A percentile compares a stretch with the other conserved stretches of the same genome.
phyloP scores from a whole-genome alignment of 2,797 vertebrate species.

The Melanotaenia maccullochi region DNA sequence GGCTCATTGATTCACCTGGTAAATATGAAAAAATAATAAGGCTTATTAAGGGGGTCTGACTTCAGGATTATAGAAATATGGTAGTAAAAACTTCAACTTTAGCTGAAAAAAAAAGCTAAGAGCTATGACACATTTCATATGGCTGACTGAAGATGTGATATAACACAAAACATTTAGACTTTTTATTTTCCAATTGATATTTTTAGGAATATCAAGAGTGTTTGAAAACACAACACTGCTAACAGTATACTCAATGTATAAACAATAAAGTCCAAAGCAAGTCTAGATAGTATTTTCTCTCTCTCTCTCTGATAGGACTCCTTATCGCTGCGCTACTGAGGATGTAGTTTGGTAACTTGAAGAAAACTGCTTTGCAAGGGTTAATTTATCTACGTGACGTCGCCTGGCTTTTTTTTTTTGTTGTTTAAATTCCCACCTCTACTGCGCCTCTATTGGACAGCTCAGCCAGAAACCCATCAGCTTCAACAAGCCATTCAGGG shows the following conservation, averaged over 20 bases:
- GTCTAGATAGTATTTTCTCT: slow-evolving; percentile 33
- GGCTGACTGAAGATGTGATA: too few relatives aligned
- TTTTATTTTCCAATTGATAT: background rate
- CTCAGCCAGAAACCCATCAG: slow-evolving; percentile 54
- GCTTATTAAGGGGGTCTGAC: slow-evolving; percentile 5
- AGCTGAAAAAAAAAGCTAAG: slow-evolving; percentile 1
- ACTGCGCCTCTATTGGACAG: slow-evolving; percentile 72
- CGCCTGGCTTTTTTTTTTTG: slow-evolving; percentile 46
- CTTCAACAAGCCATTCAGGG: slow-evolving; percentile 52
- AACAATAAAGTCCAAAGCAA: slow-evolving; percentile 1
- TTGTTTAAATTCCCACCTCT: slow-evolving; percentile 64
- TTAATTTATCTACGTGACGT: slow-evolving; percentile 76
- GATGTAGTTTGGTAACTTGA: slow-evolving; percentile 46
- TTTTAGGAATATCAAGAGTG: background rate
- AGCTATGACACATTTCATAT: background rate
- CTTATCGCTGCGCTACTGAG: slow-evolving; percentile 34
- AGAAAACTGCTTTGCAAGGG: slow-evolving; percentile 44
- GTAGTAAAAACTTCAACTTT: slow-evolving; percentile 4
- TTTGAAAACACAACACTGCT: too few relatives aligned
- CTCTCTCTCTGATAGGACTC: slow-evolving; percentile 8
- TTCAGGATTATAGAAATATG: slow-evolving; percentile 16
- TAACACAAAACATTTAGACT: too few relatives aligned
- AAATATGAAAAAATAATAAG: slow-evolving; percentile 29
- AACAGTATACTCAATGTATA: too few relatives aligned
- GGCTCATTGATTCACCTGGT: slow-evolving; percentile 83